phyloP scores from a whole-genome alignment of 2,797 vertebrate species.

The Falco naumanni region DNA sequence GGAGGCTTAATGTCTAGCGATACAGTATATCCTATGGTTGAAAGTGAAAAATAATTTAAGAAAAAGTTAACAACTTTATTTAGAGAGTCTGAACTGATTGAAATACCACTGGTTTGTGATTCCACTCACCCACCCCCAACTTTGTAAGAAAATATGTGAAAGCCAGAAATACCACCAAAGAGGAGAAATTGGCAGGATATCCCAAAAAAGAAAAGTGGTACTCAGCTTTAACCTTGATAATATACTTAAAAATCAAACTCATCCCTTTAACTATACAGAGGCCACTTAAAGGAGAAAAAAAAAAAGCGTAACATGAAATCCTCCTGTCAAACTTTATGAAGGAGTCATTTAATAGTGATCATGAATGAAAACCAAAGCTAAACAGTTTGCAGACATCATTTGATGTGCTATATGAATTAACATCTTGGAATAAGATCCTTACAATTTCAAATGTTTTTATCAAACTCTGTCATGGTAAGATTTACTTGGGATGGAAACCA shows the following conservation, averaged over 20 bases:
- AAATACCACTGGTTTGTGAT: background rate
- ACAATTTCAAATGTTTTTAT: background rate
- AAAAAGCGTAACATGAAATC: background rate
- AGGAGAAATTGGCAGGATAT: background rate
- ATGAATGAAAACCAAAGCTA: background rate
- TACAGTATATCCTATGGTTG: background rate
- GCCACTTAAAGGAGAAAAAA: background rate
- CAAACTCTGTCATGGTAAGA: background rate
- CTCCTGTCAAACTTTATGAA: background rate
- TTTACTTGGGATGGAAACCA: background rate
- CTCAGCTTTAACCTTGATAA: background rate
- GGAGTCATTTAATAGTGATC: background rate
- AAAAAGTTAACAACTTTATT: background rate
- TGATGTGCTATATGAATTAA: background rate
- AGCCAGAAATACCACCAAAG: background rate
- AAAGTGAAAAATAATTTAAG: background rate
- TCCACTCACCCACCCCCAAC: no score
- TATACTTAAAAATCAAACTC: background rate
- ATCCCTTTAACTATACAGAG: background rate
- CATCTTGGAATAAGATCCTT: background rate
- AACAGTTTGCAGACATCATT: background rate
- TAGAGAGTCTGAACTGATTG: background rate
- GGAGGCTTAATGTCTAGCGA: background rate
- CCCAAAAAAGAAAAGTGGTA: background rate
- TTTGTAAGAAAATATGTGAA: background rate